A percentile compares a stretch with the other conserved stretches of the same genome.
These are phyloP conservation scores for Drosophila persimilis DNA, from an alignment of 1,140 invertebrate genomes.

Conservation along the genomic window DNA sequence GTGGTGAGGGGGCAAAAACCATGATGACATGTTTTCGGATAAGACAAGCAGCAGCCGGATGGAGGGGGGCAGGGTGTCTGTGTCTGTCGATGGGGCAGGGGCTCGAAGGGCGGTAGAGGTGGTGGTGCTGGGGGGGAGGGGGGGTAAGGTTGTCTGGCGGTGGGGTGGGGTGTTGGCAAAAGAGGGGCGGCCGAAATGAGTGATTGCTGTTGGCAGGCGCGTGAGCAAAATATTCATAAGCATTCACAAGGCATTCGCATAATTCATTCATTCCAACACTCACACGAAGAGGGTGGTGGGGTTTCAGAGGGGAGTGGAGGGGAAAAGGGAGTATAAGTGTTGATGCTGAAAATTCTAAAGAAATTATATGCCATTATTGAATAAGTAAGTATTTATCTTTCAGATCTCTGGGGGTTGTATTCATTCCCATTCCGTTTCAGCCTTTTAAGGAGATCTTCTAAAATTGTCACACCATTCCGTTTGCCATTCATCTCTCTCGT, in stretches of 20 bases:
- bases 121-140: no score
- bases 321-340: no score
- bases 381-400: conserved; percentile 3
- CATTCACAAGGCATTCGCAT: conserved; percentile 52
- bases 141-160: conserved; percentile 31
- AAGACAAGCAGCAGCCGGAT: conserved; percentile 25
- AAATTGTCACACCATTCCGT: conserved; percentile 12
- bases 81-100: no score
- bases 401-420: neutral
- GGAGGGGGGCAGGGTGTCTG: neutral
- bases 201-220: conserved; percentile 74
- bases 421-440: neutral
- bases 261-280: conserved; percentile 62
- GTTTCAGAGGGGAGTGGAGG: neutral
- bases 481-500: conserved; percentile 19
- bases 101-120: no score
- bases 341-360: conserved; percentile 1
- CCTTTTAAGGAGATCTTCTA: conserved; percentile 13
- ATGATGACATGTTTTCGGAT: conserved; percentile 56
- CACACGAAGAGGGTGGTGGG: neutral
- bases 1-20: conserved; percentile 45
- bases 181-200: conserved; percentile 56
- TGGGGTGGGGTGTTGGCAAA: neutral
- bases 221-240: conserved; percentile 78
- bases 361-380: conserved; percentile 11